These are phyloP conservation scores for Haemorhous mexicanus DNA, from an alignment of 2,113 vertebrate genomes.

Conservation along the genomic window DNA sequence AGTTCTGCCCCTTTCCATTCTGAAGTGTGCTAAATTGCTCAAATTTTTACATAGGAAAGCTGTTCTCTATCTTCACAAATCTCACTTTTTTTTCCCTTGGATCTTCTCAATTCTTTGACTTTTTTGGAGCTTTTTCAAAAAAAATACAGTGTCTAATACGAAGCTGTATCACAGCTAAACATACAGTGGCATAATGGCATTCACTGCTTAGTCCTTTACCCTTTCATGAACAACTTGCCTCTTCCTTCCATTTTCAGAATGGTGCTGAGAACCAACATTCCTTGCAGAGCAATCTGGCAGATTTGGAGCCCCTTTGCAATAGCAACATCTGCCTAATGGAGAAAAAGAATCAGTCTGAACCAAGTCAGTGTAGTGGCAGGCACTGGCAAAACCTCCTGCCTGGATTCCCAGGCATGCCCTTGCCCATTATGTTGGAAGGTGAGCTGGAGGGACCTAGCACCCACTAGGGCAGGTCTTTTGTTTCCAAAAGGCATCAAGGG, in stretches of 20 bases:
- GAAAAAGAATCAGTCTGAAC: neutral
- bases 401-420: neutral
- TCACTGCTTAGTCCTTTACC: neutral
- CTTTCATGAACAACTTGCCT: neutral
- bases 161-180: neutral
- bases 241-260: neutral
- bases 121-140: neutral
- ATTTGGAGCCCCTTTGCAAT: neutral
- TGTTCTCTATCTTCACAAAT: neutral
- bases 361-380: neutral
- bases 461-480: neutral
- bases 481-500: neutral
- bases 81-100: neutral
- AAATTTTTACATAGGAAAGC: neutral
- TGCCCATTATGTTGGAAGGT: neutral
- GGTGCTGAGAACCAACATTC: neutral
- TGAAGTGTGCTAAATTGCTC: neutral
- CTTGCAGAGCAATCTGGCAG: neutral
- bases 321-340: neutral
- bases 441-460: neutral
- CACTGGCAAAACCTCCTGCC: neutral
- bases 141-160: neutral
- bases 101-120: neutral
- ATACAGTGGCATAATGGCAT: neutral
- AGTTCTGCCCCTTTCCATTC: neutral